Evolutionary conservation across 2,888 invertebrate genomes (phyloP), one percentile per base, ranked within the genome.

Genomic region (Baccha elongata): DNA sequence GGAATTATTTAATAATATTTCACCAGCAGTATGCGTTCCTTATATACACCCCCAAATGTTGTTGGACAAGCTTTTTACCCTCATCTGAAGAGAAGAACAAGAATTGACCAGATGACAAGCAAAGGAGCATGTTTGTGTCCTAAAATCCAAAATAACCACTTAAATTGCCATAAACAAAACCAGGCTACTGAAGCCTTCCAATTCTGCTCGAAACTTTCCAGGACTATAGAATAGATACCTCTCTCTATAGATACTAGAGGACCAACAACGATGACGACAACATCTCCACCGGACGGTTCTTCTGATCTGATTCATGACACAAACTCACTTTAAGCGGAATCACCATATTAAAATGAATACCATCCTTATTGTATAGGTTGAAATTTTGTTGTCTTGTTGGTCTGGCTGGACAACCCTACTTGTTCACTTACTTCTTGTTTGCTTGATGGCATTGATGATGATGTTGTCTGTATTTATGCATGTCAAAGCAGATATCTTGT

Each of bases 321-420:
- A 69, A 80, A 80, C 80, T 64, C 80, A 80, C 75, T 80, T 75
- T 74, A 80, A 80, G 75, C 75, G 75, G 69, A 80, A 80, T 80
- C 74, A 80, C 80, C 68, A 80, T 80, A 80, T 75, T 80, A 75
- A 80, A 80, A 80, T 80, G 69, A 80, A 80, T 75, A 74, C 75
- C 69, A 80, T 80, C 64, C 58, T 69, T 69, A 50, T 53, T 74
- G 68, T 67, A 23, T 32, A 23, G 29, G 58, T 65, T 67, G 67
- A 52, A 26, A 29, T 60, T 29, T 52, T 52, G 50, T 52, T 52
- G 29, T 53, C 3, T 13, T 26, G 10, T 13, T 26, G 10, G 21
- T 1, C 15, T 10, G 4, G 17, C 13, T 32, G n/a, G n/a, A 13
- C 37, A 13, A 7, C 13, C n/a, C 19, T 29, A 15, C 52, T 10